phyloP scores from a whole-genome alignment of 2,113 vertebrate species.

The Entelurus aequoreus region DNA sequence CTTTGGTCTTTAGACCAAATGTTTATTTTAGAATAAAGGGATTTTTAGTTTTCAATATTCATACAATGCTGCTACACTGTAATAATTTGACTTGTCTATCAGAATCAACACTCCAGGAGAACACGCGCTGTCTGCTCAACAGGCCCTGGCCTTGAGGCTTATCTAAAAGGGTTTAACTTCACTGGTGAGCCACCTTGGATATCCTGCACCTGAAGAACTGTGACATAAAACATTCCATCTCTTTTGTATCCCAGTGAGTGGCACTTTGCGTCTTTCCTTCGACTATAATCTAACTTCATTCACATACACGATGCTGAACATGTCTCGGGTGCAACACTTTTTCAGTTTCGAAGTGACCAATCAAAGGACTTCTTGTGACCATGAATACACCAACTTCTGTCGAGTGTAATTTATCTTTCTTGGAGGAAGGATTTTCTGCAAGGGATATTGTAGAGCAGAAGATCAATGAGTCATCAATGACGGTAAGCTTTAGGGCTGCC shows the following conservation, averaged over 20 bases:
- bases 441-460: slow-evolving; percentile 92
- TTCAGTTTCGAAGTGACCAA: slow-evolving; percentile 62
- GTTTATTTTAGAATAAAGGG: too few relatives aligned
- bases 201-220: slow-evolving; percentile 55
- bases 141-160: slow-evolving; percentile 69
- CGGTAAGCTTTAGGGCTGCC: slow-evolving; percentile 69
- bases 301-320: background rate
- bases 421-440: slow-evolving; percentile 94
- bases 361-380: slow-evolving; percentile 41
- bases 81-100: background rate
- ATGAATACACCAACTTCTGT: slow-evolving; percentile 75
- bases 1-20: too few relatives aligned
- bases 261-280: background rate
- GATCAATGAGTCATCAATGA: slow-evolving; percentile 90
- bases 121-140: slow-evolving; percentile 57
- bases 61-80: background rate
- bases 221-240: slow-evolving; percentile 52
- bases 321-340: background rate
- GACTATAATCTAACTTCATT: background rate
- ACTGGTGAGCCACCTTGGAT: slow-evolving; percentile 67
- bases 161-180: slow-evolving; percentile 72
- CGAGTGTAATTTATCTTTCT: slow-evolving; percentile 83
- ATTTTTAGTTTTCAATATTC: background rate
- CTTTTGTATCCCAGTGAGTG: slow-evolving; percentile 71
- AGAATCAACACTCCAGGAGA: slow-evolving; percentile 62